A percentile compares a stretch with the other conserved stretches of the same genome.
These are phyloP conservation scores for Baryphthengus martii DNA, from an alignment of 2,113 vertebrate genomes.

Conservation along the genomic window DNA sequence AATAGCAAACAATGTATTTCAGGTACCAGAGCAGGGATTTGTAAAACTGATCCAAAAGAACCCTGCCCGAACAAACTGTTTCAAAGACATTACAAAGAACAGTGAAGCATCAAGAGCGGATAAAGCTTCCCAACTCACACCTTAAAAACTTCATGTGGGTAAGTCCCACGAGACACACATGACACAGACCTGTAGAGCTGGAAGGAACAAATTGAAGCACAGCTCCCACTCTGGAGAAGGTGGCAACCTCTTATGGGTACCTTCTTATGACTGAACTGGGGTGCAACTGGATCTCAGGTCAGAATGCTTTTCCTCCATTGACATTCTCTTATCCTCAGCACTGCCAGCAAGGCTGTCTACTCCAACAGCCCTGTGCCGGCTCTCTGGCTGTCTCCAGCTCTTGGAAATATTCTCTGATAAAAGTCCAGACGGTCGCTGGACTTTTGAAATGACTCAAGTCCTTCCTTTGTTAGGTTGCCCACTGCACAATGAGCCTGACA, in stretches of 20 bases:
- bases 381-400: background rate
- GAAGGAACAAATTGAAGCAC: background rate
- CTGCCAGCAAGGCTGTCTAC: background rate
- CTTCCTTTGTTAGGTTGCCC: background rate
- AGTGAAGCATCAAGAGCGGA: background rate
- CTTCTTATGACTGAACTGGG: background rate
- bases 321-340: background rate
- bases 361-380: rapidly evolving
- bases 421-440: background rate
- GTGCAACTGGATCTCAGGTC: background rate
- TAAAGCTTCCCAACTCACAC: background rate
- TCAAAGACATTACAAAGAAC: background rate
- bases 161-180: background rate
- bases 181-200: background rate
- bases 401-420: background rate
- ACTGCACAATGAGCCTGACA: background rate
- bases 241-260: background rate
- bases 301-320: background rate
- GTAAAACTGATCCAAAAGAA: background rate
- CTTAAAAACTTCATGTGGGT: background rate
- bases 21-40: background rate
- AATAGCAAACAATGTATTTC: background rate
- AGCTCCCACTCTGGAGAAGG: background rate
- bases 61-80: background rate
- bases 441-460: background rate